Evolutionary conservation across 2,888 invertebrate genomes (phyloP), one percentile per base, ranked within the genome.

Genomic region (Catocala sponsa): DNA sequence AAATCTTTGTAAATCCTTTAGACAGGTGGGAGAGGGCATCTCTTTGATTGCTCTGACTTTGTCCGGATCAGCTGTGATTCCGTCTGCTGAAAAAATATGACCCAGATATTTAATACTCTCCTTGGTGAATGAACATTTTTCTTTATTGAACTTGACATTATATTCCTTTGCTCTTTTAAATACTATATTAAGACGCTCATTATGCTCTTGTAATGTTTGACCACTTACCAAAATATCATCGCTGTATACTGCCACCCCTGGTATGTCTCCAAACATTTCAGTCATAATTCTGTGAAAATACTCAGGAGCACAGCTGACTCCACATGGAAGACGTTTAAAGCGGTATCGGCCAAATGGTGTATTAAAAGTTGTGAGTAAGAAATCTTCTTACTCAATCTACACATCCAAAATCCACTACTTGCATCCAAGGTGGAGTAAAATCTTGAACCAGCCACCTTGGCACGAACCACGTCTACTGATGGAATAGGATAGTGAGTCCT

Each of bases 401-500:
- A 41, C 67, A 69, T 72, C 57, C 65, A 78, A 51, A 73, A 76
- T 0, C 76, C 78, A 55, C 69, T 72, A 49, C 65, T 70, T 4
- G 70, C 71, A 65, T 74, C 59, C 10, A 75, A 44, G 5, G 58
- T 69, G 6, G 70, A 61, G 51, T 68, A 78, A 46, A 54, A 73
- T 65, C 56, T 12, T 9, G 73, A 65, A 12, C 68, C 68, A 9
- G 58, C 6, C 35, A 65, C 33, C 9, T 41, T 46, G 43, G 57
- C 12, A 6, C 48, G 49, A 7, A 64, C 56, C 52, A n/a, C n/a
- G 70, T 76, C 72, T 15, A 78, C 38, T 13, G 72, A 70, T 4
- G 74, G 72, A n/a, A 76, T 70, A 38, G 64, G 74, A 53, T 67
- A 74, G 51, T 78, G 72, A 4, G 66, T 47, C 51, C 76, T 63